Evolutionary conservation across 2,797 vertebrate species (phyloP), one percentile per base, ranked within the genome.

Genomic region (Halcyon chelicuti): DNA sequence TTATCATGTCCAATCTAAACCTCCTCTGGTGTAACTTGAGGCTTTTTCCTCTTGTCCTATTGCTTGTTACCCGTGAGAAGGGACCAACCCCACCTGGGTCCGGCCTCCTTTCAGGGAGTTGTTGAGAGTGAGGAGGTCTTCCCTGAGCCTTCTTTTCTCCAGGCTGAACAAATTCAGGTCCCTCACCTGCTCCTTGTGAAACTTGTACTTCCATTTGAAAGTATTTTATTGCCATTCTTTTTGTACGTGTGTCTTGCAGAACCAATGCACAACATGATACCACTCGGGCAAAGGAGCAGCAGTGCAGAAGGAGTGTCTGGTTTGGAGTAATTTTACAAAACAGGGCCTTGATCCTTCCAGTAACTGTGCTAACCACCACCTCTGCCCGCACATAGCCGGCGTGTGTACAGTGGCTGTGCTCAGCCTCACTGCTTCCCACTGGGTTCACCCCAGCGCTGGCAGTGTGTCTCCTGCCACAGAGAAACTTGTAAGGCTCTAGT

Each of bases 401-500:
- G 3, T 16, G 5, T 2, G 4, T 31, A 5, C 29, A 40, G 3
- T 39, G 5, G 1, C 22, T 3, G 3, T 14, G 6, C 15, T 3
- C 19, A n/a, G 40, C 61, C 21, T 29, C 15, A 1, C 25, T 16
- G 35, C 9, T 40, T 10, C 26, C 29, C 6, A 1, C 16, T 13
- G 9, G 49, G 54, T 44, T 49, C 42, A 25, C 35, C 9, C 18
- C 3, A 2, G 14, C 42, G 3, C 44, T 28, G 44, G 35, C 46
- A 37, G n/a, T 12, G 19, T 57, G 54, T 17, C 63, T 23, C 0
- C 28, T 6, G 47, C 57, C 16, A 35, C 57, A 18, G 37, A 54
- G 77, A 46, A 70, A 20, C 44, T 8, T 17, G 28, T 2, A 7
- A n/a, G 42, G 28, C 25, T 44, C 20, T 9, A 58, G 16, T 9